phyloP scores from a whole-genome alignment of 2,797 vertebrate genomes.

The Microctenopoma steveboyesi region DNA sequence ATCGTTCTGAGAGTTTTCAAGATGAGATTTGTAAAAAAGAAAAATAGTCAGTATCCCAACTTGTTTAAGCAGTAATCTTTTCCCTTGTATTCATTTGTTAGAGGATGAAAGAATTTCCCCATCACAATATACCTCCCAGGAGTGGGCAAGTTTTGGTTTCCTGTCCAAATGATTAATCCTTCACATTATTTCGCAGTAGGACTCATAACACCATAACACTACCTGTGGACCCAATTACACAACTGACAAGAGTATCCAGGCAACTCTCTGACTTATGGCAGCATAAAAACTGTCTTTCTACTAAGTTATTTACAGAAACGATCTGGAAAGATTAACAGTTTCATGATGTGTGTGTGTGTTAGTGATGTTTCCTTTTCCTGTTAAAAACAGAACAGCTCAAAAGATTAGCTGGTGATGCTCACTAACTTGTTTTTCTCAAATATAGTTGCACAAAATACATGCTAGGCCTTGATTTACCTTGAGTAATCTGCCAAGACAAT shows the following conservation, averaged over 20 bases:
- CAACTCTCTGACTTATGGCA: slow-evolving; percentile 60
- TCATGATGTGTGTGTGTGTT: slow-evolving; percentile 1
- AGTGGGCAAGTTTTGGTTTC: slow-evolving; percentile 64
- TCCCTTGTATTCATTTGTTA: slow-evolving; percentile 41
- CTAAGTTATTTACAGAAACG: slow-evolving; percentile 38
- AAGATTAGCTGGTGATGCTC: background rate
- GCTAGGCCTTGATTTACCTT: no score
- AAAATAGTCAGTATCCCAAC: background rate
- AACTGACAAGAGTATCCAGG: slow-evolving; percentile 72
- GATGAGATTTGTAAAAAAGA: background rate
- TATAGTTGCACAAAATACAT: background rate
- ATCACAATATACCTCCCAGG: slow-evolving; percentile 59
- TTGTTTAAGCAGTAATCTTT: slow-evolving; percentile 10
- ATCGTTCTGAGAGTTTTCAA: slow-evolving; percentile 6
- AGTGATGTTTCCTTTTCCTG: background rate
- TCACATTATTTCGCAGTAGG: slow-evolving; percentile 69
- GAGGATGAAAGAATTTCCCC: slow-evolving; percentile 34
- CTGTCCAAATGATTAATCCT: slow-evolving; percentile 79
- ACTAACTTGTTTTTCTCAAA: no score
- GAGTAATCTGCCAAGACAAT: no score
- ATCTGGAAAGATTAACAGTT: slow-evolving; percentile 40
- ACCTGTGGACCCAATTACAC: slow-evolving; percentile 78
- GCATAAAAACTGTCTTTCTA: slow-evolving; percentile 38
- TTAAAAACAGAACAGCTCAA: background rate
- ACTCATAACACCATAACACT: slow-evolving; percentile 64